Base-by-base conservation (phyloP, 2,888 invertebrate species). In the Ctena decussata region DNA sequence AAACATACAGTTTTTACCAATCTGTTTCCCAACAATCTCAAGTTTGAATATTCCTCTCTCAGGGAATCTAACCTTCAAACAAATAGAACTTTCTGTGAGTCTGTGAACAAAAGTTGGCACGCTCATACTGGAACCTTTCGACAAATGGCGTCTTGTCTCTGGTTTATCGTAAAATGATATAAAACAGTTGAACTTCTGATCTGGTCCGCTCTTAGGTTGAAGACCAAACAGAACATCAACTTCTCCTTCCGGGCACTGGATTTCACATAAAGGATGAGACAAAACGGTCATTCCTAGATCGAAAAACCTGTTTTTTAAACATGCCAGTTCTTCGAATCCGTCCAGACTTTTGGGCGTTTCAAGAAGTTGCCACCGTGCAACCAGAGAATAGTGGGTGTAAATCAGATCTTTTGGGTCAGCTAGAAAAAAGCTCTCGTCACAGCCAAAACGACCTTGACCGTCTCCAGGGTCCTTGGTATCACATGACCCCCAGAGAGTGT, bases 371-470 rank as follows among this genome's bases (percentile, higher is more conserved):
- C 94, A 95, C 18, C 91, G 86, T 12, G 84, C 77, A n/a, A 88
- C 87, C 39, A 89, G 89, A 2, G 95, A 94, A 41, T 93, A 90
- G 82, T 95, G 95, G 0, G 93, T 94, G 53, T 90, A 89, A 27
- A 93, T 90, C 18, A 95, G 74, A 69, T 92, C 89, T 39, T 93
- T 91, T 0, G 95, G 94, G 76, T 95, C 94, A 0, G 94, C 87
- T 32, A 95, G 89, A 87, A 95, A 95, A 80, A 92, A 95, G 76
- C 92, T 91, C 79, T 95, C 94, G 85, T 94, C 94, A 60, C 91
- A 87, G 49, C 80, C 84, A 81, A 93, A 93, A 21, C 88, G 49
- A 5, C 88, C 88, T 27, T 82, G 39, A 18, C 88, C 88, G 69
- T 85, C 88, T 0, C 88, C 90, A 0, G 82, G 89, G 27, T 90